Conservation (phyloP, 2,113 vertebrate species). For the Andinoacara biseriatus region DNA sequence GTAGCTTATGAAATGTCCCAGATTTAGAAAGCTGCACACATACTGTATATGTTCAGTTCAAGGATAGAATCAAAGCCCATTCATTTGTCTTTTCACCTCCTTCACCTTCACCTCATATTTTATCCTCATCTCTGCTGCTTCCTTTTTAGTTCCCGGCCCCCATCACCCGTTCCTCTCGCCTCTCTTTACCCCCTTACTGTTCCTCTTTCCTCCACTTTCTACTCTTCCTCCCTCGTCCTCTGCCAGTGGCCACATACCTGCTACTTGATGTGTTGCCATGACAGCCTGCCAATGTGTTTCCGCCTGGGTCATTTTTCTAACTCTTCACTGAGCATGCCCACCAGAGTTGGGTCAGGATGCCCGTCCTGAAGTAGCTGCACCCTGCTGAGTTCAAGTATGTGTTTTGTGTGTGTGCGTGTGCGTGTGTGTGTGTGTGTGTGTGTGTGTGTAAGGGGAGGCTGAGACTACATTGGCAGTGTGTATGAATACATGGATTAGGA, state of each 20-base stretch:
- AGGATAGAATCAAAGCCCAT: neutral
- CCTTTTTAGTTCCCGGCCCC: neutral
- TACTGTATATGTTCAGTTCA: neutral
- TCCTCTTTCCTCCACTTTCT: neutral
- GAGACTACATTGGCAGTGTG: neutral
- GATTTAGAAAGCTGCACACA: neutral
- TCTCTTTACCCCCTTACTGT: neutral
- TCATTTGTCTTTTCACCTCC: neutral
- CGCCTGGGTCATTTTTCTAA: conserved; percentile 31
- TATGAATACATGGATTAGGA: conserved; percentile 27
- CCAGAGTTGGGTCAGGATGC: conserved; percentile 52
- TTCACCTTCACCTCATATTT: neutral
- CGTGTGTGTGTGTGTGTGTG: neutral
- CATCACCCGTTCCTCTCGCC: neutral
- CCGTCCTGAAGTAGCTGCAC: conserved; percentile 38
- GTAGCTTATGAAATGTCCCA: neutral
- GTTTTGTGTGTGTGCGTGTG: neutral
- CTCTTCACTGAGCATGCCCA: conserved; percentile 55
- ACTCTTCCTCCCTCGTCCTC: neutral
- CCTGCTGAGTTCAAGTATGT: conserved; percentile 21
- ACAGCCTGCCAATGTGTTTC: conserved; percentile 64
- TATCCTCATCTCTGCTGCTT: neutral
- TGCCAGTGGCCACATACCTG: conserved; percentile 42
- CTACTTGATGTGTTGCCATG: conserved; percentile 68
- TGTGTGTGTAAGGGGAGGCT: neutral